Conservation (phyloP, 2,113 vertebrate genomes). For the Zosterops hypoxanthus region DNA sequence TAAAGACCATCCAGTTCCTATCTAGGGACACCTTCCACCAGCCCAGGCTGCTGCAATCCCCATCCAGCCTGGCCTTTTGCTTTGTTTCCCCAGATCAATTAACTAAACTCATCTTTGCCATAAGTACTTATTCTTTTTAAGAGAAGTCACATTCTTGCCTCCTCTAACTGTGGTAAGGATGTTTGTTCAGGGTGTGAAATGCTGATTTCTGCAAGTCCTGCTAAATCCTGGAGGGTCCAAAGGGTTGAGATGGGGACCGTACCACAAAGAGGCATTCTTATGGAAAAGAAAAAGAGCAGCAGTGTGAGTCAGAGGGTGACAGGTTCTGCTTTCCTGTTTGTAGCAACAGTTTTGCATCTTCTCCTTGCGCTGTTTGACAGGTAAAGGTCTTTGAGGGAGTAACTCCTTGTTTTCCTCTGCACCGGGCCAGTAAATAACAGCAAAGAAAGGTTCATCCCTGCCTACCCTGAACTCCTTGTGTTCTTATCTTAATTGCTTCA, state of each 20-base stretch:
- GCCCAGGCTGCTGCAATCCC: neutral
- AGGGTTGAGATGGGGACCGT: neutral
- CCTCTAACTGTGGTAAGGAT: neutral
- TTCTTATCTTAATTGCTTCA: constrained; percentile 35
- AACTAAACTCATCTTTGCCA: neutral
- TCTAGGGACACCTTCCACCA: neutral
- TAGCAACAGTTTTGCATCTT: neutral
- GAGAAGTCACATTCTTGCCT: neutral
- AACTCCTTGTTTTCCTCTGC: neutral
- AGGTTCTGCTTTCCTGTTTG: neutral
- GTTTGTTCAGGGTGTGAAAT: neutral
- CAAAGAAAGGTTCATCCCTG: neutral
- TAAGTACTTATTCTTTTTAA: neutral
- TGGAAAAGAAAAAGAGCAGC: neutral
- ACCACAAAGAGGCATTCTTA: neutral
- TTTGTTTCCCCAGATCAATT: neutral
- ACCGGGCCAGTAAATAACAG: neutral
- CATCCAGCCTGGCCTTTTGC: neutral
- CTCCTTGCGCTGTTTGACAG: neutral
- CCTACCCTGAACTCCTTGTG: constrained; percentile 7
- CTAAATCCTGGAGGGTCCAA: neutral
- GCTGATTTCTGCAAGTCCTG: neutral
- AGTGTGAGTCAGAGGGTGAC: neutral
- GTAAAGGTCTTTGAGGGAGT: neutral
- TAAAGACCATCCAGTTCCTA: neutral